Evolutionary conservation across 2,888 invertebrate species (phyloP), one percentile per base, ranked within the genome.

Genomic region (Synanthedon tipuliformis): DNA sequence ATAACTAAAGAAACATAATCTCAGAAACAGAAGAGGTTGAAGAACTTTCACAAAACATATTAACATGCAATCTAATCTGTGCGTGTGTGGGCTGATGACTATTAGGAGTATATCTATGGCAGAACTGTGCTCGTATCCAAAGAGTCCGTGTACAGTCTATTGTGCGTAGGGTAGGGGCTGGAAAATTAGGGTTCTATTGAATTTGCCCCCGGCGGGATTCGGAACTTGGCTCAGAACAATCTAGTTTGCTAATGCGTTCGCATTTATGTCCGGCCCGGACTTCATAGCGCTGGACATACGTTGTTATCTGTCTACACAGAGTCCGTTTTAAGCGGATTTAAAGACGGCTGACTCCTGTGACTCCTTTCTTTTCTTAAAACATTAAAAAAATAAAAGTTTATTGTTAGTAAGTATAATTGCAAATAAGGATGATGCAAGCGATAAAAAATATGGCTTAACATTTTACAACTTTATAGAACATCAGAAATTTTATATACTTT

Each of bases 151-250:
- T 62, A 34, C 34, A 56, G 55, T 50, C 58, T 59, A 63, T 67
- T 68, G 62, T 67, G 56, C 60, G 62, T 61, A 53, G 56, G 23
- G 12, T 58, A 60, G 61, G 60, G 60, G 57, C 59, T 65, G 63
- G 66, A 62, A 71, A 73, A 73, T 73, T 73, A 67, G 69, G 69
- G 66, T 64, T 58, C 71, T 66, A 74, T 73, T 74, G 66, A 73
- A 73, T 72, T 71, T 67, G 64, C 64, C 63, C 61, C 60, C 57
- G 40, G 15, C 45, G 54, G 57, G 54, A 55, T 61, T 61, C 59
- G 59, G 63, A 62, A 63, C 59, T 64, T 62, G 61, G 57, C 55
- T 56, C 59, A 61, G 69, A 68, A 72, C 73, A 74, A 72, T 72
- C 63, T 61, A 61, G 68, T 69, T 71, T 68, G 68, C 63, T 72